phyloP scores from a whole-genome alignment of 2,113 vertebrate species.

The Syrmaticus mikado region DNA sequence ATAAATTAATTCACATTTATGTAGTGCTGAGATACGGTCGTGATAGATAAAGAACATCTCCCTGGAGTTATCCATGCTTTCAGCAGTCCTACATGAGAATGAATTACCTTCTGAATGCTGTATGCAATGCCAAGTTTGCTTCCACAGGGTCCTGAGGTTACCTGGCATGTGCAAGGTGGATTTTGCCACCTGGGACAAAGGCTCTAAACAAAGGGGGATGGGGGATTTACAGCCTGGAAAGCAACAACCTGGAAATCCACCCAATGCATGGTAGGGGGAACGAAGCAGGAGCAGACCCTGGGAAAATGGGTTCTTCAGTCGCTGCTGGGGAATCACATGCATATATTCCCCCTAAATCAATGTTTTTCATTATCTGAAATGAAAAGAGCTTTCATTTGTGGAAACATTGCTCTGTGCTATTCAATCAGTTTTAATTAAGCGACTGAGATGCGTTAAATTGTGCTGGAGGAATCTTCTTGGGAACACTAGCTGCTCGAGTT shows the following conservation, averaged over 20 bases:
- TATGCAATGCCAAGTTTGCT: fast-evolving
- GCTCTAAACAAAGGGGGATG: background rate
- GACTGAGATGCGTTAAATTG: background rate
- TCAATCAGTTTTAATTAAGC: slow-evolving; percentile 42
- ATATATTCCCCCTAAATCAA: background rate
- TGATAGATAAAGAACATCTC: background rate
- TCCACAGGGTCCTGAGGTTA: background rate
- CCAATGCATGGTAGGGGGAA: background rate
- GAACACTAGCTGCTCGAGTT: background rate
- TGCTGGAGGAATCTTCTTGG: slow-evolving; percentile 23
- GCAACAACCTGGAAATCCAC: background rate
- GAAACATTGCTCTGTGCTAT: background rate
- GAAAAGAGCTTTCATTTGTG: background rate
- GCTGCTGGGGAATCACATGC: background rate
- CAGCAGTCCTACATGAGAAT: fast-evolving
- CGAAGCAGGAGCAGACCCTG: background rate
- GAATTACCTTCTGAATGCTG: background rate
- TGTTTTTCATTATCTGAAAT: background rate
- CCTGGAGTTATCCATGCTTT: background rate
- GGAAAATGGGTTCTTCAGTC: background rate
- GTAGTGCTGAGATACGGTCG: background rate
- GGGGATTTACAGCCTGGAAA: background rate
- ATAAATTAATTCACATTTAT: slow-evolving; percentile 6
- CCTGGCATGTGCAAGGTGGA: fast-evolving
- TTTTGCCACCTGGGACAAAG: background rate